Conservation (phyloP, 2,888 invertebrate genomes). For the Clusia tigrina region DNA sequence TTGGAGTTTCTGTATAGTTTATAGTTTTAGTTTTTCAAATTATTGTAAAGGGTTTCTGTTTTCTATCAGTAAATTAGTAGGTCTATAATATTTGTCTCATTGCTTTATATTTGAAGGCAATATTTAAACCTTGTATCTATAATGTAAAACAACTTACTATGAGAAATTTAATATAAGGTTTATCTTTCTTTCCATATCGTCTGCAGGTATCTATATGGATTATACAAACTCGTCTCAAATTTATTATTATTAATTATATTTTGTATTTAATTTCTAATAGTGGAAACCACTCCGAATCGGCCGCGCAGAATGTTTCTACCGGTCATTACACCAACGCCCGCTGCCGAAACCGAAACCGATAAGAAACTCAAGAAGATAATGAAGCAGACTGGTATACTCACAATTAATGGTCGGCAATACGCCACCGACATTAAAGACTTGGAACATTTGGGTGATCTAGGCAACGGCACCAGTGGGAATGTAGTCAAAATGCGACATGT, state of each 20-base stretch:
- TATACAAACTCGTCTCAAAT: no score
- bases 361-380: conserved; percentile 89
- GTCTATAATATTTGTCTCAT: no score
- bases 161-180: no score
- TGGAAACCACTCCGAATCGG: conserved; percentile 67
- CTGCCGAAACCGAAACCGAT: conserved; percentile 76
- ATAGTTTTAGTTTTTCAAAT: no score
- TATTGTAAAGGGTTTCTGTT: no score
- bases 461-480: conserved; percentile 96
- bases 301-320: conserved; percentile 69
- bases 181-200: no score
- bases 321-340: conserved; percentile 67
- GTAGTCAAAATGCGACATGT: conserved; percentile 96
- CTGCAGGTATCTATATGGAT: no score
- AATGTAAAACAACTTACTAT: no score
- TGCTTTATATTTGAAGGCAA: no score
- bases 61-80: no score
- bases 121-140: no score
- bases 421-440: conserved; percentile 83
- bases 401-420: conserved; percentile 80
- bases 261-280: conserved; percentile 41
- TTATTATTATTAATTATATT: conserved; percentile 27
- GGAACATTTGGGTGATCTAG: conserved; percentile 86
- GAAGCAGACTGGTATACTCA: conserved; percentile 90
- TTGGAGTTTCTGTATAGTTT: no score